Conservation (phyloP, 2,797 vertebrate genomes). For the Rachycentron canadum region DNA sequence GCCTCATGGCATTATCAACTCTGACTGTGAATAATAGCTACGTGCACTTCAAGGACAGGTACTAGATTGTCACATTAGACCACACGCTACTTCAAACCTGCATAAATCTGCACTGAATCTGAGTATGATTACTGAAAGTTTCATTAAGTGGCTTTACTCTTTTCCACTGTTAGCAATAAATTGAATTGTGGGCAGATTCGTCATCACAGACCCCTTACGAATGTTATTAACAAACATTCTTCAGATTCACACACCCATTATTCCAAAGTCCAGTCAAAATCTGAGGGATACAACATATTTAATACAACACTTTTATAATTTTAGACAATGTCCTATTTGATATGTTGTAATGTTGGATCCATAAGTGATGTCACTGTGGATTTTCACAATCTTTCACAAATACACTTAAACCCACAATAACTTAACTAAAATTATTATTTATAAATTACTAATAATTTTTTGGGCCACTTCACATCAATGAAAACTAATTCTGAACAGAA, state of each 20-base stretch:
- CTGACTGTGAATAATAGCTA: slow-evolving; percentile 5
- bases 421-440: no score
- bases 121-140: background rate
- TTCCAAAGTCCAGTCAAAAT: background rate
- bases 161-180: background rate
- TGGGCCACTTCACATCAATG: no score
- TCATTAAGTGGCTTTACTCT: background rate
- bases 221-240: background rate
- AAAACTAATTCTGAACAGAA: background rate
- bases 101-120: background rate
- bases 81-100: slow-evolving; percentile 13
- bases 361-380: background rate
- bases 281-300: background rate
- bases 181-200: no score
- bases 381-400: background rate
- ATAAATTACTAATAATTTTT: no score
- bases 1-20: slow-evolving; percentile 24
- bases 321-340: background rate
- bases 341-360: background rate
- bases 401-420: background rate
- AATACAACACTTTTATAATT: background rate
- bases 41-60: slow-evolving; percentile 32
- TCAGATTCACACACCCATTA: background rate
- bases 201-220: background rate
- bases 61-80: slow-evolving; percentile 14